A percentile compares a stretch with the other conserved stretches of the same genome.
phyloP scores from a whole-genome alignment of 2,888 invertebrate species.

The Macaria liturata region DNA sequence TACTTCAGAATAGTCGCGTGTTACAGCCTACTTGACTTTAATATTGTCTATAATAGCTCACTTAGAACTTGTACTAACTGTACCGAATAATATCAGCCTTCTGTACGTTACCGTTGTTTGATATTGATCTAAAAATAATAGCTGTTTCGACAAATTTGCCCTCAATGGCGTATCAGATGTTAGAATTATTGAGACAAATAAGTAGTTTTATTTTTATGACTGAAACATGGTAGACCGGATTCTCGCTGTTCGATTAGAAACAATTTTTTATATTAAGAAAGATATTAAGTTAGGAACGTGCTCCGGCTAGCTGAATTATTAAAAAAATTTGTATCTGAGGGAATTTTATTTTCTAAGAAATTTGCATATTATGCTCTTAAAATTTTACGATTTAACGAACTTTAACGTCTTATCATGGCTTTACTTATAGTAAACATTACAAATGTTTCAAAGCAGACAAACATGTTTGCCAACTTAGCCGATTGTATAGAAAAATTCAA shows the following conservation, averaged over 20 bases:
- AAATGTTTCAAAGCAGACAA: too few species aligned
- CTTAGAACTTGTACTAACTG: slow-evolving; percentile 20
- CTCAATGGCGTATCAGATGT: not conserved
- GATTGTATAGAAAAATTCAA: too few species aligned
- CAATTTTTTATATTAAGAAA: not conserved
- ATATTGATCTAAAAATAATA: slow-evolving; percentile 20
- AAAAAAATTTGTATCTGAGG: slow-evolving; percentile 3
- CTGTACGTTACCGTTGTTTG: slow-evolving; percentile 9
- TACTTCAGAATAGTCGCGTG: slow-evolving; percentile 14
- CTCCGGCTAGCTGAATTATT: not conserved
- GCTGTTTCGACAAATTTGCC: slow-evolving; percentile 8
- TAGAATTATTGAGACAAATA: not conserved
- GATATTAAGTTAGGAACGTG: not conserved
- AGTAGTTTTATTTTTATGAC: not conserved
- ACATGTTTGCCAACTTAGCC: too few species aligned
- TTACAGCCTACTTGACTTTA: slow-evolving; percentile 13
- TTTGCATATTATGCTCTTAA: slow-evolving; percentile 11
- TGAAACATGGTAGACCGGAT: slow-evolving; percentile 21
- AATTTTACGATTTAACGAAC: slow-evolving; percentile 5
- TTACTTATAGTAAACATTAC: too few species aligned
- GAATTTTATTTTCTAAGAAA: not conserved
- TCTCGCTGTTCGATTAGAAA: not conserved
- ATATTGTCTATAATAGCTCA: slow-evolving; percentile 20
- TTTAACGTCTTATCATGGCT: not conserved
- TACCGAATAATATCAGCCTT: not conserved